Conservation (phyloP, 2,113 vertebrate genomes). For the Fregetta grallaria region DNA sequence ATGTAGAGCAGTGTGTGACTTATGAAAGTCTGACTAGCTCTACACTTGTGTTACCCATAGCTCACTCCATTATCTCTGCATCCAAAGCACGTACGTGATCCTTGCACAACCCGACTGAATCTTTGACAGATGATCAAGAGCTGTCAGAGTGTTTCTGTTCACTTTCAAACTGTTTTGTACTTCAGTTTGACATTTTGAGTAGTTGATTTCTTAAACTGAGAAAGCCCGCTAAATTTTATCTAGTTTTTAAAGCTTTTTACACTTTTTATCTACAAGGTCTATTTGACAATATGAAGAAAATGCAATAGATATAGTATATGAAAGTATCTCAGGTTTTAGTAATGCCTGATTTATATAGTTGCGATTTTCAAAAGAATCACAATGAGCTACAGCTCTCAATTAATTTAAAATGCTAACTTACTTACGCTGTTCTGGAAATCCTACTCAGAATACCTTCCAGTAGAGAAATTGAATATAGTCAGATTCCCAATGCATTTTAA, state of each 20-base stretch:
- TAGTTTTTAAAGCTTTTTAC: not conserved
- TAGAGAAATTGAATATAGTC: not conserved
- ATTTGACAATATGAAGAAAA: not conserved
- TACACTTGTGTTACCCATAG: not conserved
- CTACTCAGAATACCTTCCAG: not conserved
- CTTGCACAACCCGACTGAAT: not conserved
- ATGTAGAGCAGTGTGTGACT: accelerated
- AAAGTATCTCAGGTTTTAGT: not conserved
- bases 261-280: not conserved
- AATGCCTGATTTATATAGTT: not conserved
- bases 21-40: not conserved
- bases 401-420: not conserved
- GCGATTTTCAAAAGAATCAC: not conserved
- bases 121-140: not conserved
- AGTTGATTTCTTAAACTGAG: not conserved
- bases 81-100: not conserved
- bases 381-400: not conserved
- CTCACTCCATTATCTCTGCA: not conserved
- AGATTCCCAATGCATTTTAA: not conserved
- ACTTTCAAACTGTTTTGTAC: not conserved
- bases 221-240: not conserved
- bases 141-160: not conserved
- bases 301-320: not conserved
- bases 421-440: not conserved
- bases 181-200: not conserved